Evolutionary conservation across 2,888 invertebrate species (phyloP), one percentile per base, ranked within the genome.

Genomic region (Lasioglossum pauxillum): DNA sequence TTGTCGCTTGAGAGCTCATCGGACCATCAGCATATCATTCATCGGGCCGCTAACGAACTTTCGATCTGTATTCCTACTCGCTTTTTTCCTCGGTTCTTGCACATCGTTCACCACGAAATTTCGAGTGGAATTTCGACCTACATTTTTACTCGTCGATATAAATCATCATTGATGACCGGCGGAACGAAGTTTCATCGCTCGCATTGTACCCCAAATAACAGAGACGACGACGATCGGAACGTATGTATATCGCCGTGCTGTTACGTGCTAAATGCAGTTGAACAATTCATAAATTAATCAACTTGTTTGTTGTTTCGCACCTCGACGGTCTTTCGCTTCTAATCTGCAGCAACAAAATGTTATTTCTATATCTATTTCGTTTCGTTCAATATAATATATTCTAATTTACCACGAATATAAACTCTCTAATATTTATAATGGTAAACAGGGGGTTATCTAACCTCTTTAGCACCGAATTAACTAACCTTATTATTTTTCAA

Each of bases 11-110:
- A 83, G 75, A 53, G 73, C 35, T 64, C 23, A 41, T 78, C 49
- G 76, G 74, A 41, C 82, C 80, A 84, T 88, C 84, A 85, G 67
- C 78, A 76, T 84, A 81, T 84, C 83, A 86, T 84, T 86, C 84
- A 84, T 85, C 44, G 57, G 79, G 69, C 49, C 80, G 82, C 84
- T 88, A 89, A 88, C 80, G 78, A 89, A 84, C 82, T 82, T 85
- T 79, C 72, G 46, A 27, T 23, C 53, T 31, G 64, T n/a, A 44
- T 78, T 82, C 53, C 19, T 53, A 27, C 31, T 44, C 31, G 31
- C 46, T 73, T 57, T 49, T 46, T 69, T 38, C 38, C 27, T 73
- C 46, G 23, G 38, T 27, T 46, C 14, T 49, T 44, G n/a, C 16
- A 31, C 72, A 41, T 60, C 44, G 72, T 80, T 78, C 35, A 12